Conservation (phyloP, 1,140 invertebrate genomes). For the Batillaria attramentaria region DNA sequence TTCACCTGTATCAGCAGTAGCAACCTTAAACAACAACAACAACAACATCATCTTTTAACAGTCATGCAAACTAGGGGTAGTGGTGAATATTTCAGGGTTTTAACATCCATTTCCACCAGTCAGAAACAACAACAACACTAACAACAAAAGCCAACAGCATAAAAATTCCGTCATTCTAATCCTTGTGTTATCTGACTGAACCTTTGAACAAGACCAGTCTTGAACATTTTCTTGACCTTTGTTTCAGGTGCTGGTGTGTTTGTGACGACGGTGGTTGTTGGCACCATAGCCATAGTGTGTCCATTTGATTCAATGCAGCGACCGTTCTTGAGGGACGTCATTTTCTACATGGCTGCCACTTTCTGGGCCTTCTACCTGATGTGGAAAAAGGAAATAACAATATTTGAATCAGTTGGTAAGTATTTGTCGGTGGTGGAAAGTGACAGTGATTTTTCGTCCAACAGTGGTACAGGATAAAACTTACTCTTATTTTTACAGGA, state of each 20-base stretch:
- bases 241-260: conserved; percentile 57
- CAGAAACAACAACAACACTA: too few relatives aligned
- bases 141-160: too few relatives aligned
- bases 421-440: background rate
- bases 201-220: too few relatives aligned
- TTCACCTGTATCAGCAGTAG: too few relatives aligned
- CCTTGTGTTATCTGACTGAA: too few relatives aligned
- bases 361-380: conserved; percentile 74
- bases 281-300: conserved; percentile 75
- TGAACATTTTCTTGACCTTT: too few relatives aligned
- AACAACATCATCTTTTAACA: too few relatives aligned
- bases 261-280: conserved; percentile 80
- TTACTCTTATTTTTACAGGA: background rate
- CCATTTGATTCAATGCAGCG: conserved; percentile 77
- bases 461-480: background rate
- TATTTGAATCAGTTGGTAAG: conserved; percentile 74
- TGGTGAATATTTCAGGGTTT: too few relatives aligned
- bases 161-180: too few relatives aligned
- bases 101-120: too few relatives aligned
- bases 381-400: conserved; percentile 70
- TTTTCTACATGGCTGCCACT: conserved; percentile 77
- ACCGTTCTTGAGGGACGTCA: conserved; percentile 79
- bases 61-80: too few relatives aligned
- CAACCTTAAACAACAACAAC: too few relatives aligned
- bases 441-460: background rate